Evolutionary conservation across 2,113 vertebrate species (phyloP), one percentile per base, ranked within the genome.

Genomic region (Plestiodon gilberti): DNA sequence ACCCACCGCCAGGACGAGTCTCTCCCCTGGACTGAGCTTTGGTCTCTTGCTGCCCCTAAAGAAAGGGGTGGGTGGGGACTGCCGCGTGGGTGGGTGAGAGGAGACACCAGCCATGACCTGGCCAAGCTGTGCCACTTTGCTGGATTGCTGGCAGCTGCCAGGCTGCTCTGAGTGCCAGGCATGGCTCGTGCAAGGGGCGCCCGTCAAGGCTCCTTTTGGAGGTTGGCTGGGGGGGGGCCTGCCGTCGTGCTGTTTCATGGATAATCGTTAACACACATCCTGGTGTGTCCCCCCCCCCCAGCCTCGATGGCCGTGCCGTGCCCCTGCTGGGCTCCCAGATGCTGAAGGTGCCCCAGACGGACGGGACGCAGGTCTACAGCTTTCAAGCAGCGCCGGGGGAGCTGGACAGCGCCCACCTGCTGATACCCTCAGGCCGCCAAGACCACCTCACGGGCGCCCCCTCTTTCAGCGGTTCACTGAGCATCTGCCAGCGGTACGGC

Each of bases 281-380:
- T 38, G 84, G 2, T 20, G 57, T 30, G 6, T 3, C 62, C 25
- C 9, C 18, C 28, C 30, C 20, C 48, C 23, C 2, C 89, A 95
- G 94, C 90, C 85, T 96, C 69, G 89, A 95, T 1, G 95, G 94
- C 6, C 87, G 83, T 2, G 61, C 43, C 0, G 87, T 96, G 62
- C 89, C 95, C 11, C 92, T 95, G 6, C 78, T 33, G 0, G 93
- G 94, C 55, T 90, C 84, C n/a, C 87, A 87, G 74, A 84, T 62
- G 0, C 70, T 95, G 71, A 94, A 92, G 82, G 85, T 88, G 4
- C 6, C 3, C 20, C 93, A 90, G 70, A 14, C 79, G n/a, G 89
- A 87, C 0, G 87, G 94, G 28, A 83, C 76, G 30, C 84, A 82
- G 28, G 76, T 89, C 64, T 96, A 91, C 43, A 73, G 30, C 0